Evolutionary conservation across 2,797 vertebrate genomes (phyloP), one percentile per base, ranked within the genome.

Genomic region (Brachyalestes nurse): DNA sequence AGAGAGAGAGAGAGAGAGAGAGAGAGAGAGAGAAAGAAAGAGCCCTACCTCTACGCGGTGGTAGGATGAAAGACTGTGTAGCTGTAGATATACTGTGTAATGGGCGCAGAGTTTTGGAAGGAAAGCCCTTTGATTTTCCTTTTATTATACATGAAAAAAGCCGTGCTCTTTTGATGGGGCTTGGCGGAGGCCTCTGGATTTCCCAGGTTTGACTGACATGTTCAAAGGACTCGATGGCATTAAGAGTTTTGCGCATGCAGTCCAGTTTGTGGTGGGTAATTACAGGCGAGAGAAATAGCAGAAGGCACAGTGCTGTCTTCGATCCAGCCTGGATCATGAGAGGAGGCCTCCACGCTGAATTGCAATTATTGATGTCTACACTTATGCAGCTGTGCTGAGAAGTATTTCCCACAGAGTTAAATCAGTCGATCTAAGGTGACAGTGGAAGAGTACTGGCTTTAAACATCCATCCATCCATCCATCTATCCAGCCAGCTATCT

Each of bases 21-120:
- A 58, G 34, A 89, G 88, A 89, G 88, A 89, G 90, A 91, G 88
- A 92, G 90, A 93, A 89, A 83, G 85, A 91, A 90, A 87, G 12
- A 45, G 38, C 16, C 16, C 66, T 69, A 69, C 66, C 66, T 47
- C 25, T 91, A 87, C 83, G 87, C 87, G 88, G 91, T 82, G 83
- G 87, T 75, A 81, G 87, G 92, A 94, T 93, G 89, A 93, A 94
- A 94, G 92, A 53, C 88, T 87, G 80, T 67, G 78, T 73, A 84
- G 85, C 61, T 88, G 88, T 89, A 92, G 87, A 49, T 76, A 90
- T 88, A 93, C 90, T 93, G 83, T 89, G 83, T 89, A 91, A 91
- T 90, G 86, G 82, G 80, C 83, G 87, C 75, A 2, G 84, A 90
- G 91, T 90, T 92, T 65, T 76, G 76, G 88, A 88, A 84, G 88